Evolutionary conservation across 1,140 invertebrate species (phyloP).

Genomic region (Cryptotermes secundus): DNA sequence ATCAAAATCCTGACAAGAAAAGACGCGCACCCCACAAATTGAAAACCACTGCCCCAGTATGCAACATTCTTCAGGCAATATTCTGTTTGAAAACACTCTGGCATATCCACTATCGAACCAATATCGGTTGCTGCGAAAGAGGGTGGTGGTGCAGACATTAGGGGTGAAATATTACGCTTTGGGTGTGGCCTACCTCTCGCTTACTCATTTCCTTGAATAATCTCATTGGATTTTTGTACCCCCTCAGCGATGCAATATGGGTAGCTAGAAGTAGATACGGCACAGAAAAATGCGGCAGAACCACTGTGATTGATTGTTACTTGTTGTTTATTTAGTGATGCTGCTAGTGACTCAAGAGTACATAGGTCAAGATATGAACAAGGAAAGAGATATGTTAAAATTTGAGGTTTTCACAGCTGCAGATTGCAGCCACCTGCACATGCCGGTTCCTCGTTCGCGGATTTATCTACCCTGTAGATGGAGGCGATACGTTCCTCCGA

Average conservation of each 20-base stretch:
- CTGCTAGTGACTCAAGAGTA: too few relatives aligned
- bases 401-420: too few relatives aligned
- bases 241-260: neutral
- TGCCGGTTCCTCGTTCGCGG: too few relatives aligned
- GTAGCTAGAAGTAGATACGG: neutral
- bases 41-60: neutral
- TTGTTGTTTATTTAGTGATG: too few relatives aligned
- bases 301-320: too few relatives aligned
- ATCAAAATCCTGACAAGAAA: neutral
- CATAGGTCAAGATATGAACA: too few relatives aligned
- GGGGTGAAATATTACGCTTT: conserved; percentile 28
- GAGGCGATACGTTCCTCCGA: too few relatives aligned
- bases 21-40: neutral
- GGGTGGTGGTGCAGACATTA: conserved; percentile 23
- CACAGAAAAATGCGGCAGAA: too few relatives aligned
- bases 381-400: too few relatives aligned
- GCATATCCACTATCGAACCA: conserved; percentile 17
- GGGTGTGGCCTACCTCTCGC: conserved; percentile 17
- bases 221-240: conserved; percentile 16
- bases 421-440: too few relatives aligned
- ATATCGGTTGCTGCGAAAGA: neutral
- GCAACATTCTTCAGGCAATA: conserved; percentile 18
- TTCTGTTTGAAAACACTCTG: conserved; percentile 24
- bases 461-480: too few relatives aligned
- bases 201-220: conserved; percentile 22